These are phyloP conservation scores for Odontomyia ornata DNA, from an alignment of 2,888 invertebrate species.

Conservation along the genomic window DNA sequence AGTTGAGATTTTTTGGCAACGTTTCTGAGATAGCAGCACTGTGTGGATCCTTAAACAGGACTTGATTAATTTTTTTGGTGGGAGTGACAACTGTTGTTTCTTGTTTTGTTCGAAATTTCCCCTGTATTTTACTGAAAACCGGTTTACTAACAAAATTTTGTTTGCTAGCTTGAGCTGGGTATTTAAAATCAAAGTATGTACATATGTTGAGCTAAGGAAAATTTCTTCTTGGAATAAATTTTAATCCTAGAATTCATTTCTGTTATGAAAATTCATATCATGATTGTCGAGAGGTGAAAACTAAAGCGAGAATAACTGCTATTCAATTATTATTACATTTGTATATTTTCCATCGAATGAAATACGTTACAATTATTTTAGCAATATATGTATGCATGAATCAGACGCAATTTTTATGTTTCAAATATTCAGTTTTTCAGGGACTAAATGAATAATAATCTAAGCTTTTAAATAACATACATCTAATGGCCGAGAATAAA, in stretches of 20 bases:
- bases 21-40: background rate
- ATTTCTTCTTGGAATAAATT: slow-evolving; percentile 11
- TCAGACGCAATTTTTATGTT: too few species aligned
- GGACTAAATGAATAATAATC: too few species aligned
- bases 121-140: background rate
- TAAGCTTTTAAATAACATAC: too few species aligned
- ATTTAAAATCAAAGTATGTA: slow-evolving; percentile 5
- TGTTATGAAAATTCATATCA: background rate
- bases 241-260: background rate
- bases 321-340: too few species aligned
- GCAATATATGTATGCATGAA: too few species aligned
- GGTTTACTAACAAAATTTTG: background rate
- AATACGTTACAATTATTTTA: too few species aligned
- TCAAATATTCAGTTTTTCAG: too few species aligned
- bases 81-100: slow-evolving; percentile 2
- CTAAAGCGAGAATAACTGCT: too few species aligned
- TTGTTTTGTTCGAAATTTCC: background rate
- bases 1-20: slow-evolving; percentile 1
- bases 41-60: background rate
- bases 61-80: background rate
- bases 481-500: too few species aligned
- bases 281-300: too few species aligned
- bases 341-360: too few species aligned
- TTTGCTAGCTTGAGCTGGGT: background rate
- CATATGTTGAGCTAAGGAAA: slow-evolving; percentile 3